Evolutionary conservation across 2,888 invertebrate genomes (phyloP), one percentile per base, ranked within the genome.

Genomic region (Nycteola revayana): DNA sequence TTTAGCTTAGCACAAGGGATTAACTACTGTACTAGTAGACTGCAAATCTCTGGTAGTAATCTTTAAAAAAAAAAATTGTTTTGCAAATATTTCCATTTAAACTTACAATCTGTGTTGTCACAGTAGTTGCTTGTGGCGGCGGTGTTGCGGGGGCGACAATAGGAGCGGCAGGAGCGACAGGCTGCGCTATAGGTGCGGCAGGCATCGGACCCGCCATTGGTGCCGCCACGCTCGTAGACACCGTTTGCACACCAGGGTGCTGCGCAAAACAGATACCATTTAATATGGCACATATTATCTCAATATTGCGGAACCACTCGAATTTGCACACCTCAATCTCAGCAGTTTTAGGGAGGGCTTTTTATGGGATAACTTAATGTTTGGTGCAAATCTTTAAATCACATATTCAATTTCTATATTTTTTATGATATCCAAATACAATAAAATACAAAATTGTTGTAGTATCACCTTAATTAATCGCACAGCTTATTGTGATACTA

Each of bases 181-280:
- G 68, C 4, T 66, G 41, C 1, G 58, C 42, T 8, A 52, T 65
- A 1, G 66, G 42, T 1, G 72, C 64, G 1, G 68, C 36, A 0
- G 75, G 63, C 66, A 78, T 67, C 33, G 65, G 75, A 4, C 60
- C 62, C 7, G 66, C 54, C 36, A 81, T 65, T 8, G 74, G 75
- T n/a, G 73, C 65, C 2, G 87, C 80, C 23, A 80, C 57, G 36
- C 84, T 84, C 10, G 87, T 85, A 1, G 86, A 82, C 29, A 84
- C 77, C 4, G 87, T 83, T 25, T 81, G 68, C 27, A 81, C 84
- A n/a, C 86, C 86, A 1, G 86, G 75, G 36, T 81, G 84, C 76
- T 84, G 72, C 40, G 41, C 42, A 45, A 53, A n/a, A n/a, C n/a
- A n/a, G n/a, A n/a, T n/a, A n/a, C n/a, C 21, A 5, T 23, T 32